Conservation (phyloP, 2,113 vertebrate genomes). For the Recurvirostra avosetta region DNA sequence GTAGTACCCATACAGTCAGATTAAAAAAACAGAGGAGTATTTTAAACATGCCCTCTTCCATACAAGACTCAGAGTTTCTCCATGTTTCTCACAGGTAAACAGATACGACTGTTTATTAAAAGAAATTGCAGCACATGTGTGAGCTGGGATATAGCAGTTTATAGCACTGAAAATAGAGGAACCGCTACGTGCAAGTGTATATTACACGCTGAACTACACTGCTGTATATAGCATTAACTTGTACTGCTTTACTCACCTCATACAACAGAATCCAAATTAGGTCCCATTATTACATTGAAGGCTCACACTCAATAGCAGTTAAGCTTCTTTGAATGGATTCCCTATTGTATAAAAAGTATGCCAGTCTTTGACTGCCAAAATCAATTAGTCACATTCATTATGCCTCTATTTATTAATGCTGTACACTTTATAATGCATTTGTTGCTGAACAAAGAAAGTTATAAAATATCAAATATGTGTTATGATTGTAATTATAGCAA, state of each 20-base stretch:
- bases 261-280: conserved; percentile 75
- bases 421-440: conserved; percentile 73
- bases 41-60: not conserved
- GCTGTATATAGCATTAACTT: conserved; percentile 56
- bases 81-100: not conserved
- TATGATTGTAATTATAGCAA: conserved; percentile 73
- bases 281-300: conserved; percentile 75
- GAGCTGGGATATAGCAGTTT: not conserved
- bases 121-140: not conserved
- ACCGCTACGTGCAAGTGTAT: not conserved
- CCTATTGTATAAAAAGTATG: conserved; percentile 81
- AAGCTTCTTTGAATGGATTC: conserved; percentile 81
- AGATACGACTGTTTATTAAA: not conserved
- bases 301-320: conserved; percentile 78
- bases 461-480: conserved; percentile 75
- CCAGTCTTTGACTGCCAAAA: conserved; percentile 82
- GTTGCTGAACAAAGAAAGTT: conserved; percentile 78
- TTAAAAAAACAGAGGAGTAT: not conserved
- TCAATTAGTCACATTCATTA: conserved; percentile 87
- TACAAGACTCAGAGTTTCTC: not conserved
- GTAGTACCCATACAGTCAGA: not conserved
- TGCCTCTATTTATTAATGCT: conserved; percentile 84
- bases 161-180: not conserved
- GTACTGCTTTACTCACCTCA: conserved; percentile 70
- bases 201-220: conserved; percentile 21